phyloP scores from a whole-genome alignment of 2,797 vertebrate species.

The Sebastes paucispinis region DNA sequence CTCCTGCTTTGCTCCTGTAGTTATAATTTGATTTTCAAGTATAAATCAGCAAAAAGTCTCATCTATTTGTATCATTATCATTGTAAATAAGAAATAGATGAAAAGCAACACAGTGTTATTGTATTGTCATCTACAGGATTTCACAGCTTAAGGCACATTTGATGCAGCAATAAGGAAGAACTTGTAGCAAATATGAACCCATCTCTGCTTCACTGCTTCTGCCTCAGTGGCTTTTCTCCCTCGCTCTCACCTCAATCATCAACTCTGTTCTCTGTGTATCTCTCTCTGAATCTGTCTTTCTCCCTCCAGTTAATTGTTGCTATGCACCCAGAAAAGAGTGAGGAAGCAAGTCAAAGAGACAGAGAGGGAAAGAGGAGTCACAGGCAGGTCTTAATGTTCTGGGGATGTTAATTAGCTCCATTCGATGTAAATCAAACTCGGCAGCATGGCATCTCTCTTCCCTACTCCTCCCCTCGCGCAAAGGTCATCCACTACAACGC shows the following conservation, averaged over 20 bases:
- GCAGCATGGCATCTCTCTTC: constrained; percentile 47
- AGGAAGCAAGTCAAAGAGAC: constrained; percentile 29
- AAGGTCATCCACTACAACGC: constrained; percentile 56
- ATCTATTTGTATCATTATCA: background rate
- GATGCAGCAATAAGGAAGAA: background rate
- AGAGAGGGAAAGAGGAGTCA: constrained; percentile 30
- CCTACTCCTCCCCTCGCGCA: constrained; percentile 28
- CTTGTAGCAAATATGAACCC: background rate
- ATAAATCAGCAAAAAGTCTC: background rate
- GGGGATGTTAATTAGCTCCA: constrained; percentile 60
- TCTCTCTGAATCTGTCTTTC: constrained; percentile 18
- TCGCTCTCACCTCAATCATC: constrained; percentile 26
- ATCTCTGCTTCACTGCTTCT: constrained; percentile 7
- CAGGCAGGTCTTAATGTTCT: constrained; percentile 54
- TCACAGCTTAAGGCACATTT: constrained; percentile 1
- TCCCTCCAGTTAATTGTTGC: constrained; percentile 19
- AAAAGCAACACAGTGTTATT: background rate
- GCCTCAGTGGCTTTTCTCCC: background rate
- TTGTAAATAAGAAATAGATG: background rate
- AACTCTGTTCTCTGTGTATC: constrained; percentile 5
- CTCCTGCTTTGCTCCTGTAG: background rate
- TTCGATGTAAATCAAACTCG: constrained; percentile 66
- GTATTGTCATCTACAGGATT: background rate
- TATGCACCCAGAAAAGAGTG: constrained; percentile 2
- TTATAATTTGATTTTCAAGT: background rate